Evolutionary conservation across 2,113 vertebrate genomes (phyloP).

Genomic region (Loxodonta africana): DNA sequence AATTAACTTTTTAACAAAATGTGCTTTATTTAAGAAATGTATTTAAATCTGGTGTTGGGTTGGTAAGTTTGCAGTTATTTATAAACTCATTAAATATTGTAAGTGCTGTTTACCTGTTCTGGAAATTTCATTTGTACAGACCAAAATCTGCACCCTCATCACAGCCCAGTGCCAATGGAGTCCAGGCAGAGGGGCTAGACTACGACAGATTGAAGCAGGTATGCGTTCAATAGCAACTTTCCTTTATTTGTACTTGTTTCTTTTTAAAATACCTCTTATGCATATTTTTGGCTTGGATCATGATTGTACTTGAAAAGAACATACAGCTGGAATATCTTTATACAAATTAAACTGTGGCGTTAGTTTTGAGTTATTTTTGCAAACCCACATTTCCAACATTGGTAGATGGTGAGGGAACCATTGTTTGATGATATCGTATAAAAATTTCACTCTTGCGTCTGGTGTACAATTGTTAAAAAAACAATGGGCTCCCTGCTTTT

Average conservation of each 20-base stretch:
- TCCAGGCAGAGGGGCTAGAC: constrained; percentile 96
- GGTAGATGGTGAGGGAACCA: no score
- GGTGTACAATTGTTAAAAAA: background rate
- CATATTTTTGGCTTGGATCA: rapidly evolving
- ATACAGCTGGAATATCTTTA: background rate
- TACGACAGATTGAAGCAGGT: constrained; percentile 99
- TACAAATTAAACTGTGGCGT: background rate
- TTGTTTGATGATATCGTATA: no score
- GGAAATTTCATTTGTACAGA: constrained; percentile 88
- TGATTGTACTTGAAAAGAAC: background rate
- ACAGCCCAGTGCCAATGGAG: constrained; percentile 97
- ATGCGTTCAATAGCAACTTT: background rate
- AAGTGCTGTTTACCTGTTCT: constrained; percentile 53
- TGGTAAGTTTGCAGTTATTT: background rate
- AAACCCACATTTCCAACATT: background rate
- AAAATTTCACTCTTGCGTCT: background rate
- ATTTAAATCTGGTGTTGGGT: constrained; percentile 24
- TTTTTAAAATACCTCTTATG: background rate
- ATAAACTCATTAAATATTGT: background rate
- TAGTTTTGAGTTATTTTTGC: rapidly evolving
- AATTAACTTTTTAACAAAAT: constrained; percentile 2
- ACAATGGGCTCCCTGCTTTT: background rate
- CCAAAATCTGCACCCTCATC: constrained; percentile 96
- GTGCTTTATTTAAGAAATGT: background rate
- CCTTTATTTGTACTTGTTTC: background rate